These are phyloP conservation scores for Glyphotaelius pellucidus DNA, from an alignment of 2,888 invertebrate species.

Conservation along the genomic window DNA sequence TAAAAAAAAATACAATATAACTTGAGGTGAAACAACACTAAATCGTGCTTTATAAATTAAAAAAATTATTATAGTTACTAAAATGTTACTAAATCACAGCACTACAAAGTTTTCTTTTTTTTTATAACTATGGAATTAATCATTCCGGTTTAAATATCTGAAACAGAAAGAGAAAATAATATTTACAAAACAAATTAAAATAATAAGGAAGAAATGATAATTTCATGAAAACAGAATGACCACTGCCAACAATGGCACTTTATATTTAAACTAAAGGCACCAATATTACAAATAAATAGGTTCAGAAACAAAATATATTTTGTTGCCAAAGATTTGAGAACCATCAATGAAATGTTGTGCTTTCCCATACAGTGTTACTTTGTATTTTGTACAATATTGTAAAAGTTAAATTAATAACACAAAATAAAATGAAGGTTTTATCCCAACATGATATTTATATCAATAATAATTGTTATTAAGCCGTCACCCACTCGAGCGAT, in stretches of 20 bases:
- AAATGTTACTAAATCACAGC: conserved; percentile 30
- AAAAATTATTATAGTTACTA: conserved; percentile 21
- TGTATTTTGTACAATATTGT: neutral
- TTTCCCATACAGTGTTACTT: neutral
- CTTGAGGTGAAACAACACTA: neutral
- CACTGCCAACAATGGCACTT: no score
- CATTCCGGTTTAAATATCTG: conserved; percentile 58
- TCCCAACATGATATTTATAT: neutral
- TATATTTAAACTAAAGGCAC: no score
- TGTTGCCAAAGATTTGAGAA: neutral
- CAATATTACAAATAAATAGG: no score
- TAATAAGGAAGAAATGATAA: neutral
- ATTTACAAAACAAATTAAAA: conserved; percentile 52
- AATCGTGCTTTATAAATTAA: neutral
- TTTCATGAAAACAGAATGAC: neutral
- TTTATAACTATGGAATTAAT: conserved; percentile 10
- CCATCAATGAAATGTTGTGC: neutral
- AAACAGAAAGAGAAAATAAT: conserved; percentile 57
- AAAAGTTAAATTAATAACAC: neutral
- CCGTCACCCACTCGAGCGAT: no score
- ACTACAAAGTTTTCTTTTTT: conserved; percentile 42
- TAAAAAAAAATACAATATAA: neutral
- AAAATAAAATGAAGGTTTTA: neutral
- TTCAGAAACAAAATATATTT: neutral
- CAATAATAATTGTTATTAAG: no score